phyloP scores from a whole-genome alignment of 2,113 vertebrate species.

The Pandion haliaetus region DNA sequence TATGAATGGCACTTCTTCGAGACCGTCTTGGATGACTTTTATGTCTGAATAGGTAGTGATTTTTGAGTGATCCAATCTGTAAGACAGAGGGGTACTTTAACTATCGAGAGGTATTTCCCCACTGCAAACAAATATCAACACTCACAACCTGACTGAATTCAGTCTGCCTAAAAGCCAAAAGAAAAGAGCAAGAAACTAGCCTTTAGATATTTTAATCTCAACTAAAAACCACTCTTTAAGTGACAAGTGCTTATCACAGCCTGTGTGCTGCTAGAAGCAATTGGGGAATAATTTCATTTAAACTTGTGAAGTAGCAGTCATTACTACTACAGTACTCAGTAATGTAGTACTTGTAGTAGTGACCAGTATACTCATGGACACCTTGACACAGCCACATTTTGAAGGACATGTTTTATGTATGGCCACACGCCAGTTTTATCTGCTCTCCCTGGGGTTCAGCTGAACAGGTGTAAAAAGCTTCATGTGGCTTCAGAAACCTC shows the following conservation, averaged over 20 bases:
- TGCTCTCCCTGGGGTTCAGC: background rate
- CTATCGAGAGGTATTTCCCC: background rate
- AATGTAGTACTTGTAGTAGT: rapidly evolving
- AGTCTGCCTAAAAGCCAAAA: background rate
- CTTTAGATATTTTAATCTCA: background rate
- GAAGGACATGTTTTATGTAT: rapidly evolving
- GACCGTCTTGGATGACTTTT: constrained; percentile 85
- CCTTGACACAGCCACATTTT: rapidly evolving
- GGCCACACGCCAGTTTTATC: background rate
- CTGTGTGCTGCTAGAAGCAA: background rate
- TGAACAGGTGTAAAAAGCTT: background rate
- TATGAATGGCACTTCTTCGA: constrained; percentile 85
- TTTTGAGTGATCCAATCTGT: constrained; percentile 93
- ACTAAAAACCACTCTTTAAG: background rate
- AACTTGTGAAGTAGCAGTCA: background rate
- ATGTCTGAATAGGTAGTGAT: constrained; percentile 93
- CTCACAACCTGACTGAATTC: background rate
- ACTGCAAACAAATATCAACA: background rate
- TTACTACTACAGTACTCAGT: background rate
- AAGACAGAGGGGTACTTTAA: constrained; percentile 13
- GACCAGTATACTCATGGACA: rapidly evolving
- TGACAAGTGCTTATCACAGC: background rate
- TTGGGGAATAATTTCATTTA: background rate
- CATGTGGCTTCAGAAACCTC: rapidly evolving
- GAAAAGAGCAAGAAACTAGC: background rate